These are phyloP conservation scores for Mya arenaria DNA, from an alignment of 1,140 invertebrate genomes.

Conservation along the genomic window DNA sequence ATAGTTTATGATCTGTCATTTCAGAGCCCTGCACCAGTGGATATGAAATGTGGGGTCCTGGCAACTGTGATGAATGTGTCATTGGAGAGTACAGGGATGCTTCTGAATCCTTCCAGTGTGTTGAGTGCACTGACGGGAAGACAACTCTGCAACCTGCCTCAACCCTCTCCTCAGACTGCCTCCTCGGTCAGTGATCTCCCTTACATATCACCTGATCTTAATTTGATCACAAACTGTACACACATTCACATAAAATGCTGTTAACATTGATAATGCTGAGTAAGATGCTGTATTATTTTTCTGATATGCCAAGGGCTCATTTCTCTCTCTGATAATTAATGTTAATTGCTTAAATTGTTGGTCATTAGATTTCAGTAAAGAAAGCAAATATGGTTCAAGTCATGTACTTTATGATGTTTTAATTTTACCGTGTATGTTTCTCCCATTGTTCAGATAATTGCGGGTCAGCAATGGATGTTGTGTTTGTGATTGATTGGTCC, in stretches of 20 bases:
- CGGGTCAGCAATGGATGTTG: slow-evolving; percentile 9
- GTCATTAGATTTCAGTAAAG: too few species aligned
- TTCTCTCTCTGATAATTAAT: too few species aligned
- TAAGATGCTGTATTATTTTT: too few species aligned
- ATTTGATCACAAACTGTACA: too few species aligned
- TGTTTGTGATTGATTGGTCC: slow-evolving; percentile 22
- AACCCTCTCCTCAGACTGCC: not conserved
- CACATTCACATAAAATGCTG: too few species aligned
- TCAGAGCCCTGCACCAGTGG: not conserved
- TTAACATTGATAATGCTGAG: too few species aligned
- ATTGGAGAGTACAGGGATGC: not conserved
- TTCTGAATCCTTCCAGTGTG: not conserved
- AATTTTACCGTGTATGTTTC: too few species aligned
- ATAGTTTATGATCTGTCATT: not conserved
- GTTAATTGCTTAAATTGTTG: too few species aligned
- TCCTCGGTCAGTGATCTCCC: not conserved
- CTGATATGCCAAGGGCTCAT: too few species aligned
- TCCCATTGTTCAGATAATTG: not conserved
- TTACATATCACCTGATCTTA: too few species aligned
- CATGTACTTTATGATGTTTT: too few species aligned
- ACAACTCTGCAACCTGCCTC: not conserved
- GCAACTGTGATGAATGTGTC: not conserved
- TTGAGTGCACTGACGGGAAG: not conserved
- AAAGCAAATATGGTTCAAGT: too few species aligned
- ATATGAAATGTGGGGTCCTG: not conserved